Base-by-base conservation (phyloP, 2,113 vertebrate species). In the Cyanoderma ruficeps region DNA sequence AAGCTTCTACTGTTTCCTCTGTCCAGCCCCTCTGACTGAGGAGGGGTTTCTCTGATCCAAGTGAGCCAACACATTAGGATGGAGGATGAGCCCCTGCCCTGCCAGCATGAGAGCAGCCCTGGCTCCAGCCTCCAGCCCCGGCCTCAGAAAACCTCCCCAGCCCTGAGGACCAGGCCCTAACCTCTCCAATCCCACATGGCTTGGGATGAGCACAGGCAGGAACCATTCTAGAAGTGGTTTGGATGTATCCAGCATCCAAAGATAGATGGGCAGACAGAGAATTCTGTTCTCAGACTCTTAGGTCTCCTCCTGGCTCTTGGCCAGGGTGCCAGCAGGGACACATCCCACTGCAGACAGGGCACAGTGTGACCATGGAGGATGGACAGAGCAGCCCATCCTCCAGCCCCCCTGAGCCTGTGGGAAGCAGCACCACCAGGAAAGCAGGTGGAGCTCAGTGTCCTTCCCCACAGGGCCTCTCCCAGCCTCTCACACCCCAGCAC, bases 361-460 rank as follows among this genome's bases (percentile, higher is more conserved):
- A 30, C 0, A 2, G 30, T 18, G 49, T 50, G 59, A 35, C 47
- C 12, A 8, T 0, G 8, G 27, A 33, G 75, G 70, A 44, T 35
- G 76, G 50, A 12, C 70, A 74, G 49, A 35, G 61, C 7, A 3
- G 52, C n/a, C 19, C 53, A 37, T 9, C 13, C 24, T 30, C 14
- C 41, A 44, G 33, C 6, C 8, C 30, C 22, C 4, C 13, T 3
- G 6, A 1, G 6, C 33, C 35, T 9, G 3, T 0, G 19, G 61
- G 46, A 17, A 14, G 33, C 71, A 60, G 55, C 61, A 64, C 1
- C 4, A 15, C 8, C 0, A 0, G 44, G 16, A n/a, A 27, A 37
- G 30, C 59, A 52, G 47, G 53, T 10, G 42, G 24, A 77, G 74
- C 46, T 77, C 44, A n/a, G 4, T 7, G 11, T 49, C 65, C 33